Percentiles rank a stretch among this genome's conserved stretches.
These are phyloP conservation scores for Polyommatus iphigenia DNA, from an alignment of 2,888 invertebrate genomes.

Conservation along the genomic window DNA sequence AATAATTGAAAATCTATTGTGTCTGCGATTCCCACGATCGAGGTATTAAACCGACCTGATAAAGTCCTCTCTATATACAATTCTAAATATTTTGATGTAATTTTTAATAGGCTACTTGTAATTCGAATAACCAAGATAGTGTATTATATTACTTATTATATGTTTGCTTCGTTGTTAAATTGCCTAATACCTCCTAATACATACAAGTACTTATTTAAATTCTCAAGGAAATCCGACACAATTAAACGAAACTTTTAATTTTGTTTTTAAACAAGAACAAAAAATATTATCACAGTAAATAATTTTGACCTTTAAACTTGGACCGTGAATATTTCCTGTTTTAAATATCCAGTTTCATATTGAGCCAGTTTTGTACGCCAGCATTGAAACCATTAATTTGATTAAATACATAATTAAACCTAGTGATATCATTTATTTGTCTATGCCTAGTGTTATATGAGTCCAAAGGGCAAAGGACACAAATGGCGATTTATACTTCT, in stretches of 20 bases:
- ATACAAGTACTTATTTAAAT: not conserved
- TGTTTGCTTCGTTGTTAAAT: not conserved
- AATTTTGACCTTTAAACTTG: not conserved
- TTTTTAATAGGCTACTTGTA: too few relatives aligned
- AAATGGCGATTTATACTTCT: too few relatives aligned
- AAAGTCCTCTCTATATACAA: too few relatives aligned
- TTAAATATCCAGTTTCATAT: conserved; percentile 1
- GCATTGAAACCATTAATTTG: not conserved
- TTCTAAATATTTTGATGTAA: too few relatives aligned
- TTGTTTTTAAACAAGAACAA: not conserved
- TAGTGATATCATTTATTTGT: too few relatives aligned
- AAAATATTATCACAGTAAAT: not conserved
- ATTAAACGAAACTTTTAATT: not conserved
- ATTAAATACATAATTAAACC: not conserved
- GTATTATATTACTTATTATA: not conserved
- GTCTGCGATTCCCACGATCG: too few relatives aligned
- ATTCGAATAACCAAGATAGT: too few relatives aligned
- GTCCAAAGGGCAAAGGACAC: too few relatives aligned
- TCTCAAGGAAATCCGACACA: not conserved
- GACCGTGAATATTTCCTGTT: conserved; percentile 5
- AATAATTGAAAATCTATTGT: too few relatives aligned
- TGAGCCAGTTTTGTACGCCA: not conserved
- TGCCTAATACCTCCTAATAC: not conserved
- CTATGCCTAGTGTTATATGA: too few relatives aligned
- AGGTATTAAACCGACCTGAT: too few relatives aligned